A percentile compares a stretch with the other conserved stretches of the same genome.
These are phyloP conservation scores for Sminthurides aquaticus DNA, from an alignment of 2,888 invertebrate species.

Conservation along the genomic window DNA sequence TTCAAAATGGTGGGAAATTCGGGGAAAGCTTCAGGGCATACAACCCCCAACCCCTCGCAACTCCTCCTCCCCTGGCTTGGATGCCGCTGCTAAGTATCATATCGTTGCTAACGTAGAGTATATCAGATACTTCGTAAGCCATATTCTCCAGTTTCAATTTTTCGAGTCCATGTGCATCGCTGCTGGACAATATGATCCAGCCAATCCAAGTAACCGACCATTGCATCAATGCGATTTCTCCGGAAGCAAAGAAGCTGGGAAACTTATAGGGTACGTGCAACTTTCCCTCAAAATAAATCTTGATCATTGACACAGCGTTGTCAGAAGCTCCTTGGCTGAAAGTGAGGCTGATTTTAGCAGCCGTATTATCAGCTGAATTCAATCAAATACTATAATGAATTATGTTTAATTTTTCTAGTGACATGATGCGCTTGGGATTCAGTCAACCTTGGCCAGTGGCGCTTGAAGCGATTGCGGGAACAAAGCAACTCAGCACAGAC, in stretches of 20 bases:
- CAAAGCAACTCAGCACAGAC: constrained; percentile 12
- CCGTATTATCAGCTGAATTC: not conserved
- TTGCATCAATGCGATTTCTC: constrained; percentile 51
- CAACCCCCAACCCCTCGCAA: constrained; percentile 31
- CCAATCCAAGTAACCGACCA: constrained; percentile 42
- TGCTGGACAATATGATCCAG: constrained; percentile 46
- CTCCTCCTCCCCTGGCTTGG: constrained; percentile 45
- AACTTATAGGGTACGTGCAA: constrained; percentile 45
- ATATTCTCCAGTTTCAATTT: constrained; percentile 52
- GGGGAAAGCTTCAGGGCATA: constrained; percentile 40
- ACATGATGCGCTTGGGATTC: constrained; percentile 20
- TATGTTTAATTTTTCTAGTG: constrained; percentile 1
- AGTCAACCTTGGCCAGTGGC: constrained; percentile 26
- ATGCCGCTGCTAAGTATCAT: constrained; percentile 48
- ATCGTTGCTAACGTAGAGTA: constrained; percentile 45
- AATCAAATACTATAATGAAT: not conserved
- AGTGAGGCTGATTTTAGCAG: not conserved
- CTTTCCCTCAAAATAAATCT: not conserved
- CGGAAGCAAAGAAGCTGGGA: constrained; percentile 48
- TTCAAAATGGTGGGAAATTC: constrained; percentile 45
- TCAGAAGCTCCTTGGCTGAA: not conserved
- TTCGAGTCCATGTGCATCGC: constrained; percentile 49
- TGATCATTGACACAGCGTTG: no score
- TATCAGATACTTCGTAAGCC: constrained; percentile 36
- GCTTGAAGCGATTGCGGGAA: constrained; percentile 19